phyloP scores from a whole-genome alignment of 2,888 invertebrate species.

The Drosophila sordidula region DNA sequence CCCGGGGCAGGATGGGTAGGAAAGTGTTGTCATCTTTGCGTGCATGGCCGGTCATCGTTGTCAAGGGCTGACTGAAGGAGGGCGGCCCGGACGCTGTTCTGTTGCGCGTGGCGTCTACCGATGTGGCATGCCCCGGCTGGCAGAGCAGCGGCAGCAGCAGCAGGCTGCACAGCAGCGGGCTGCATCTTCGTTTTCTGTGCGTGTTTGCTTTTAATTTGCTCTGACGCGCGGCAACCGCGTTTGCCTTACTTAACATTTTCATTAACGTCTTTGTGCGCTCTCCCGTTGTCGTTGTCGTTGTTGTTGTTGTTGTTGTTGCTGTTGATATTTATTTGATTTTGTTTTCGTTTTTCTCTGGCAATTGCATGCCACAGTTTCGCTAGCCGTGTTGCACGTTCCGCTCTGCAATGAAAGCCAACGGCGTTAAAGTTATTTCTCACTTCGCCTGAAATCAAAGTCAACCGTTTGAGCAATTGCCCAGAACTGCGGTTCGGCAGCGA shows the following conservation, averaged over 20 bases:
- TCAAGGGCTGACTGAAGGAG: slow-evolving; percentile 69
- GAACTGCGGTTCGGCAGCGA: slow-evolving; percentile 21
- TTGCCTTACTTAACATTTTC: slow-evolving; percentile 64
- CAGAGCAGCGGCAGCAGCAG: slow-evolving; percentile 33
- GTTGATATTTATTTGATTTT: slow-evolving; percentile 8
- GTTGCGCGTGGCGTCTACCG: slow-evolving; percentile 15
- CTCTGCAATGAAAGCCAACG: slow-evolving; percentile 53
- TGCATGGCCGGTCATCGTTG: slow-evolving; percentile 52
- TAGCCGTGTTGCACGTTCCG: slow-evolving; percentile 31
- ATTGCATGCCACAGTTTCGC: slow-evolving; percentile 57
- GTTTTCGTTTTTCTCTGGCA: slow-evolving; percentile 23
- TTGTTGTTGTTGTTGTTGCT: slow-evolving; percentile 6
- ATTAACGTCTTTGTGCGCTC: slow-evolving; percentile 38
- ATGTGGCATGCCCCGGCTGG: slow-evolving; percentile 28
- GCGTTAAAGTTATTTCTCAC: slow-evolving; percentile 33
- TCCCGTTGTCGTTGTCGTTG: slow-evolving; percentile 1
- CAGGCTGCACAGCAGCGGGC: slow-evolving; percentile 22
- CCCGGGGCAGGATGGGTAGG: slow-evolving; percentile 77
- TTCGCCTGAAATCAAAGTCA: neutral
- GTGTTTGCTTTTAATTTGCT: slow-evolving; percentile 69
- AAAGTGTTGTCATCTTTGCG: slow-evolving; percentile 75
- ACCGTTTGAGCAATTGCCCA: slow-evolving; percentile 22
- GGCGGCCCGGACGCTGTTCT: slow-evolving; percentile 3
- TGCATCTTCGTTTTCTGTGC: slow-evolving; percentile 72
- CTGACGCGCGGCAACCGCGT: slow-evolving; percentile 32